Base-by-base conservation (phyloP, 1,140 invertebrate genomes). In the Drosophila parvula region DNA sequence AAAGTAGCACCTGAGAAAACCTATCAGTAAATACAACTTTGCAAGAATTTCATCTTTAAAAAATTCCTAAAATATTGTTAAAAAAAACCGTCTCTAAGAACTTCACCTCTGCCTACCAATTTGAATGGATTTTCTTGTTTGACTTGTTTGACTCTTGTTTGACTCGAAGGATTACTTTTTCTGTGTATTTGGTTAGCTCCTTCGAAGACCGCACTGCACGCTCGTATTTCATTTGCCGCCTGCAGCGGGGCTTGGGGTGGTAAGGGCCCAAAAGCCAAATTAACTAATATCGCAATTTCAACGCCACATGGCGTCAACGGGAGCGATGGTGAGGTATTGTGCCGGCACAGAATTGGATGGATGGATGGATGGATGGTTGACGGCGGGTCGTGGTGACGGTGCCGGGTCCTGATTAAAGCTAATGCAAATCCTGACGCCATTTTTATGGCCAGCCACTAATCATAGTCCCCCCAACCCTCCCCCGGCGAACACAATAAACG, bases 251-350 rank as follows among this genome's bases (percentile, higher is more conserved):
- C 1, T 22, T 22, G 22, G 3, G 8, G 16, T 5, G 16, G 16
- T 30, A 6, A 60, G 79, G 61, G 59, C 74, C 75, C 75, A 65
- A 89, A 71, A 83, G 80, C 65, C 77, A 88, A 88, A 88, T 88
- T 88, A 88, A 89, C 83, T 88, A 88, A 89, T 80, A 89, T 88
- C 86, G 65, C 69, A 81, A 74, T 67, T 53, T 68, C 64, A 63
- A 51, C 80, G 51, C 79, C 83, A 77, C 83, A 83, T 89, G 83
- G 56, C 36, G 70, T 63, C 67, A 53, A 28, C 18, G 41, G 41
- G 47, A 43, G 41, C 30, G 36, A 57, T 41, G 48, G 28, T 51
- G 59, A 40, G 50, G 41, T 32, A 43, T 69, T 50, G 18, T 34
- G 50, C 28, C 60, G 51, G 38, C 48, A 32, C n/a, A 32, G 48